Evolutionary conservation across 2,113 vertebrate species (phyloP).

Genomic region (Ariopsis seemanni): DNA sequence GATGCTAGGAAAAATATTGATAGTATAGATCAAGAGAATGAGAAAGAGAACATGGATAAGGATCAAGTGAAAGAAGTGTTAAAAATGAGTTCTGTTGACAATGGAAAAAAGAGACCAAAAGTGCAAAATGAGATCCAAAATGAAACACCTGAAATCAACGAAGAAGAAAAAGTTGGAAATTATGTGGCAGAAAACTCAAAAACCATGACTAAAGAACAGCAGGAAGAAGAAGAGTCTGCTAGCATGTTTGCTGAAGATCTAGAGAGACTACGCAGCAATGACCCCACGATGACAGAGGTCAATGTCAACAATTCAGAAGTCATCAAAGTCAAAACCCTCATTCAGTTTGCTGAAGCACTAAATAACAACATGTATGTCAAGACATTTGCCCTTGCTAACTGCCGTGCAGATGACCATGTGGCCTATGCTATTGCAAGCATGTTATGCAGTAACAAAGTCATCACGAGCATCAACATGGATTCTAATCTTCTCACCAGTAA

Average conservation of each 20-base stretch:
- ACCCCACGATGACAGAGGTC: slow-evolving; percentile 80
- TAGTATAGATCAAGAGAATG: slow-evolving; percentile 51
- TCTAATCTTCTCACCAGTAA: slow-evolving; percentile 95
- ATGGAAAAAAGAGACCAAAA: slow-evolving; percentile 60
- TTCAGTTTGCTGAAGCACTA: slow-evolving; percentile 88
- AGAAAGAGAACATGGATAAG: slow-evolving; percentile 57
- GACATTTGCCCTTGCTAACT: slow-evolving; percentile 89
- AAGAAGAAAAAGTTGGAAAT: slow-evolving; percentile 56
- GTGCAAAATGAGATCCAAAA: slow-evolving; percentile 53
- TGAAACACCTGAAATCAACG: neutral
- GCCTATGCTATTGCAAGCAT: slow-evolving; percentile 89
- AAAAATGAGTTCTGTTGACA: neutral
- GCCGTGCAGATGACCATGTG: slow-evolving; percentile 90
- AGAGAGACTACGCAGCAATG: slow-evolving; percentile 83
- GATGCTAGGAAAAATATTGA: slow-evolving; percentile 52
- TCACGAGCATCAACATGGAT: slow-evolving; percentile 93
- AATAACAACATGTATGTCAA: slow-evolving; percentile 85
- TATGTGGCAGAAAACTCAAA: slow-evolving; percentile 59
- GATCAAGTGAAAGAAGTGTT: slow-evolving; percentile 18
- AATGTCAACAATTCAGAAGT: slow-evolving; percentile 97
- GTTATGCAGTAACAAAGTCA: slow-evolving; percentile 84
- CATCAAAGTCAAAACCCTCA: slow-evolving; percentile 89
- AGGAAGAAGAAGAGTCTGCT: slow-evolving; percentile 76
- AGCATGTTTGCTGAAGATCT: slow-evolving; percentile 93
- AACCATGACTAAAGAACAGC: slow-evolving; percentile 64